A percentile compares a stretch with the other conserved stretches of the same genome.
Evolutionary conservation across 2,797 vertebrate species (phyloP).

Genomic region (Rousettus madagascariensis): DNA sequence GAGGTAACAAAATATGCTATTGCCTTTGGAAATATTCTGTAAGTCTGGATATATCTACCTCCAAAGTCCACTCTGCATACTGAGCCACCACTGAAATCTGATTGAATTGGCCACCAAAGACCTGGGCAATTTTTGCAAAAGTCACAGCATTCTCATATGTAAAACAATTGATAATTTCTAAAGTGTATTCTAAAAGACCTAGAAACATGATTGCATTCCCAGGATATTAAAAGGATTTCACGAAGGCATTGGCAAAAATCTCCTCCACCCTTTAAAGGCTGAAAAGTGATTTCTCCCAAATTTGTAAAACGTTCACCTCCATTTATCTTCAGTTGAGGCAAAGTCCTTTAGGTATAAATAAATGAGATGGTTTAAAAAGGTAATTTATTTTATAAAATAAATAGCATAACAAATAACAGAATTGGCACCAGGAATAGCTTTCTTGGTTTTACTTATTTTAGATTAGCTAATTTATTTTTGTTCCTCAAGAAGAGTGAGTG

Average conservation of each 20-base stretch:
- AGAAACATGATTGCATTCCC: not conserved
- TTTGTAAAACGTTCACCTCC: not conserved
- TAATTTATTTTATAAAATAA: slow-evolving; percentile 55
- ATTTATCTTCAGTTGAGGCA: slow-evolving; percentile 40
- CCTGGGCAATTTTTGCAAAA: not conserved
- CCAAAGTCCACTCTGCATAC: not conserved
- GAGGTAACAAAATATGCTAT: not conserved
- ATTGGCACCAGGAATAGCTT: slow-evolving; percentile 48
- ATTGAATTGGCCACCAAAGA: not conserved
- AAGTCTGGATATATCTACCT: not conserved
- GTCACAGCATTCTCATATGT: not conserved
- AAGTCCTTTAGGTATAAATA: slow-evolving; percentile 51
- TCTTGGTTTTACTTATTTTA: slow-evolving; percentile 32
- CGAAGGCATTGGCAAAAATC: not conserved
- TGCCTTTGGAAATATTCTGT: not conserved
- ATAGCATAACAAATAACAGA: slow-evolving; percentile 37
- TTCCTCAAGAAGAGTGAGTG: not conserved
- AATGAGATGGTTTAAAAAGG: slow-evolving; percentile 47
- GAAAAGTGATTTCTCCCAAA: slow-evolving; percentile 19
- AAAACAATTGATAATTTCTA: not conserved
- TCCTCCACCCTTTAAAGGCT: not conserved
- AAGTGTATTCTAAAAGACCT: not conserved
- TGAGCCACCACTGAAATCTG: not conserved
- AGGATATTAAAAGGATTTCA: slow-evolving; percentile 18
- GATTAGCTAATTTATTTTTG: slow-evolving; percentile 55